These are phyloP conservation scores for Litocranius walleri DNA, from an alignment of 2,113 vertebrate species.

Conservation along the genomic window DNA sequence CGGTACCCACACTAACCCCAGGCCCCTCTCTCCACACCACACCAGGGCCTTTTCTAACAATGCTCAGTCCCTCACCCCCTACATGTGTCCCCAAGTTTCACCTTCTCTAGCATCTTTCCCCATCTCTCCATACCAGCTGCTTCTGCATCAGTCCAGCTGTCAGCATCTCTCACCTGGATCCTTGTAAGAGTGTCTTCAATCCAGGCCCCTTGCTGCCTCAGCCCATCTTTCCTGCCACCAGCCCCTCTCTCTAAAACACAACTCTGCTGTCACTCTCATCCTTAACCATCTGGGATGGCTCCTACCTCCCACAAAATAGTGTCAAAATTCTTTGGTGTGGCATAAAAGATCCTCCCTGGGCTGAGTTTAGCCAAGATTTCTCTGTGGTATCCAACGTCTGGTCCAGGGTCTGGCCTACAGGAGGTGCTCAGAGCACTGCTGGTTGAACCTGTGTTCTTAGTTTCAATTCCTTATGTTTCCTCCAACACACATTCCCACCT, in stretches of 20 bases:
- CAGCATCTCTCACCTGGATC: background rate
- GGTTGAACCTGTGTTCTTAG: background rate
- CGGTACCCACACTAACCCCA: too few relatives aligned
- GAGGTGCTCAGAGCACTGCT: background rate
- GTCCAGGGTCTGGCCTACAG: background rate
- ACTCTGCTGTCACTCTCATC: background rate
- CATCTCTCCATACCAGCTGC: background rate
- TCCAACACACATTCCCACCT: background rate
- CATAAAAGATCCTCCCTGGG: background rate
- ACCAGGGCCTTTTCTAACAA: background rate
- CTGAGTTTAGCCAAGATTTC: background rate
- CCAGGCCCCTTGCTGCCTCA: accelerated
- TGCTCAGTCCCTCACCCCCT: background rate
- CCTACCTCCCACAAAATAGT: accelerated
- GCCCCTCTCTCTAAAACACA: background rate
- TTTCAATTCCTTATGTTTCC: background rate
- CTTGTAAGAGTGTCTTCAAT: background rate
- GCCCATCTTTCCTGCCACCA: background rate
- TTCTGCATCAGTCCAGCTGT: background rate
- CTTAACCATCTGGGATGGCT: background rate
- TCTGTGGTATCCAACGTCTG: accelerated
- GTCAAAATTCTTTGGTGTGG: background rate
- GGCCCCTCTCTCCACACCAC: background rate
- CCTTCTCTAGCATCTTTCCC: background rate
- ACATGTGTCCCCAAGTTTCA: background rate